phyloP scores from a whole-genome alignment of 30 jellyfish, hydroid and myxozoan species.

The Turritopsis rubra region DNA sequence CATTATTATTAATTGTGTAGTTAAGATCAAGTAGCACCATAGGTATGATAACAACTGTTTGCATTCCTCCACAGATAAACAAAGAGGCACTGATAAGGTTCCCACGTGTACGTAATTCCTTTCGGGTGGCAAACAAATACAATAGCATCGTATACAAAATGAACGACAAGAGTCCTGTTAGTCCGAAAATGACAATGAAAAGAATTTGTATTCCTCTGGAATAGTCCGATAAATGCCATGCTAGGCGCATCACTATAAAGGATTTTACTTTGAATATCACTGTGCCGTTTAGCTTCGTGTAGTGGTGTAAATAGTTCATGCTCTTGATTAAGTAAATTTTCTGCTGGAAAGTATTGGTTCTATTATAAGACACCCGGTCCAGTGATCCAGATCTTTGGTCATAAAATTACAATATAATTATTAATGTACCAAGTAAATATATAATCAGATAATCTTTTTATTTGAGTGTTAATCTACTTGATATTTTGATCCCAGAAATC shows the following conservation, averaged over 20 bases:
- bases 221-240: not conserved
- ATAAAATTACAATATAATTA: too few species aligned
- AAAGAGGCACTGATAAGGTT: not conserved
- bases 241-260: not conserved
- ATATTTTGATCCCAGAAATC: too few species aligned
- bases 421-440: too few species aligned
- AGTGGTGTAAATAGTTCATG: too few species aligned
- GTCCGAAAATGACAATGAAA: not conserved
- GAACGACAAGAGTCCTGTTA: not conserved
- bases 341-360: too few species aligned
- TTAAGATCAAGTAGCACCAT: not conserved
- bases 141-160: not conserved
- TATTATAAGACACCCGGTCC: too few species aligned
- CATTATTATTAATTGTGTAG: not conserved
- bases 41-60: not conserved
- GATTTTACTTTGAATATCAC: not conserved
- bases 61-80: constrained; percentile 3
- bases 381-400: too few species aligned
- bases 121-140: not conserved
- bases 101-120: not conserved
- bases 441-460: too few species aligned
- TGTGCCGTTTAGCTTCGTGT: not conserved
- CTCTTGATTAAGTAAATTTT: too few species aligned
- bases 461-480: too few species aligned
- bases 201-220: not conserved